phyloP scores from a whole-genome alignment of 2,113 vertebrate species.

The Limnothrissa miodon region DNA sequence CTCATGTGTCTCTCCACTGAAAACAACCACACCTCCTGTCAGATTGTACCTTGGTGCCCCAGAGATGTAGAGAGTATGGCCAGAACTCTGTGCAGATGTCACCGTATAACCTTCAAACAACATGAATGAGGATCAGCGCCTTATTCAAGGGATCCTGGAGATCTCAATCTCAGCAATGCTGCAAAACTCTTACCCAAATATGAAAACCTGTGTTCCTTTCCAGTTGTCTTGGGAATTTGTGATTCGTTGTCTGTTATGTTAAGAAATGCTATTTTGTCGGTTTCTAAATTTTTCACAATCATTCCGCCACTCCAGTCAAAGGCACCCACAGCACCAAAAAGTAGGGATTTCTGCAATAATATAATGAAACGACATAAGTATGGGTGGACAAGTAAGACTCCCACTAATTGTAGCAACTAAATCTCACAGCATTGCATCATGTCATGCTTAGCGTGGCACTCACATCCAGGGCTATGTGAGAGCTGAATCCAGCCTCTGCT shows the following conservation, averaged over 20 bases:
- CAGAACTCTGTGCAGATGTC: conserved; percentile 38
- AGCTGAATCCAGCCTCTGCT: conserved; percentile 72
- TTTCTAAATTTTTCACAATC: conserved; percentile 52
- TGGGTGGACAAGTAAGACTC: background rate
- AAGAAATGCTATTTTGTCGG: conserved; percentile 45
- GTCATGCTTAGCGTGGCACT: background rate
- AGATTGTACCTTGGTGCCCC: conserved; percentile 71
- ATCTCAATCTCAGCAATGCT: background rate
- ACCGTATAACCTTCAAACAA: conserved; percentile 70
- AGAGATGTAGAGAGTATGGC: conserved; percentile 53
- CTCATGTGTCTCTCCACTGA: conserved; percentile 42
- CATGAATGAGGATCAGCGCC: conserved; percentile 16
- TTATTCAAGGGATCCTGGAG: background rate
- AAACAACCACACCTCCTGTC: conserved; percentile 68
- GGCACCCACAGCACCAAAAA: conserved; percentile 76
- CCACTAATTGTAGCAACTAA: background rate
- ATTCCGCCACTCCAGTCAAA: conserved; percentile 77
- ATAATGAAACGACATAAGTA: too few species aligned
- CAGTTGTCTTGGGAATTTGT: conserved; percentile 21
- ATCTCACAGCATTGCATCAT: background rate
- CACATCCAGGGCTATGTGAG: conserved; percentile 67
- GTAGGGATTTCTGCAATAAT: conserved; percentile 61
- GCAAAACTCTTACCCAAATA: conserved; percentile 53
- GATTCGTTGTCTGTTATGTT: conserved; percentile 57
- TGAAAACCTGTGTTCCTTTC: conserved; percentile 41